Evolutionary conservation across 2,888 invertebrate species (phyloP), one percentile per base, ranked within the genome.

Genomic region (Sminthurides aquaticus): DNA sequence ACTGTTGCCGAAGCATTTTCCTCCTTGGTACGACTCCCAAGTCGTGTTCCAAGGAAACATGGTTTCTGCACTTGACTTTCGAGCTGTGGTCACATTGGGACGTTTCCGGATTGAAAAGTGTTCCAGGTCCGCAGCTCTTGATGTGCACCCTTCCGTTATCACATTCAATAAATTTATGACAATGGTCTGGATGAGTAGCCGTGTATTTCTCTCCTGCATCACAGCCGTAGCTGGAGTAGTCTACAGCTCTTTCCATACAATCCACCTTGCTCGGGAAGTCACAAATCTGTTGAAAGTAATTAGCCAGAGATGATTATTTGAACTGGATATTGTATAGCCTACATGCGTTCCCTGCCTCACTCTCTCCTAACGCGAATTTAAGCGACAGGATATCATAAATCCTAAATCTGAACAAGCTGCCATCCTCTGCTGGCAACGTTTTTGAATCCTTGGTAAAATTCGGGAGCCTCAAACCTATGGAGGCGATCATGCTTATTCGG

Each of bases 121-220:
- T 70, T 34, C 54, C 67, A 43, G 64, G 64, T 54, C 71, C 67
- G 62, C 74, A 74, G n/a, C 48, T 56, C 66, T 73, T 74, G 28
- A 74, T 64, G 24, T 60, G 60, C 8, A 74, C 29, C 3, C 29
- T 43, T 3, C 69, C 72, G 29, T 64, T 54, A 24, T 72, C 64
- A 64, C 74, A 74, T 57, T 74, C 71, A 18, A 74, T 62, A 65
- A 74, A 74, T 66, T 73, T 71, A 58, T 67, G 61, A 63, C 74
- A 74, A 56, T 62, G 24, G 1, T 70, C 71, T 11, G 70, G 70
- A 66, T 74, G 71, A 24, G 71, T 64, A 22, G 70, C 66, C 18
- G 11, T 49, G 62, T 73, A 73, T 54, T 68, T 66, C 56, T 61
- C 20, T 20, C 56, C 65, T 11, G 65, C 34, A 28, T 68, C 26